Conservation (phyloP, 2,113 vertebrate genomes). For the Percina caprodes region DNA sequence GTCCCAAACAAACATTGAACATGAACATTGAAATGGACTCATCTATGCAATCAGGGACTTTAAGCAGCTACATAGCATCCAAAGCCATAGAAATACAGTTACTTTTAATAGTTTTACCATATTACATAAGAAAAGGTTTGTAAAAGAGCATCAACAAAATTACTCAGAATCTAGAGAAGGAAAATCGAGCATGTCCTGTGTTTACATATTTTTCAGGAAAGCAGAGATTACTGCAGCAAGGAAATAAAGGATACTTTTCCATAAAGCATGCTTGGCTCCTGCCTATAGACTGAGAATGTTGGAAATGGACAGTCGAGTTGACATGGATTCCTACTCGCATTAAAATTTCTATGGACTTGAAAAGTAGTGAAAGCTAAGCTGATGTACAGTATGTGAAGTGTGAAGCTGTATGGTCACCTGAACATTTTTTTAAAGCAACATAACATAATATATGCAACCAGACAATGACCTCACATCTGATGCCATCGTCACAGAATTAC, state of each 20-base stretch:
- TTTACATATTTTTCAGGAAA: slow-evolving; percentile 9
- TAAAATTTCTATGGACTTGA: background rate
- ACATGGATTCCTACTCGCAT: background rate
- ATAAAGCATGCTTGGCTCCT: background rate
- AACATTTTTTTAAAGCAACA: background rate
- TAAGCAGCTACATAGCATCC: background rate
- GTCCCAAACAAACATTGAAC: background rate
- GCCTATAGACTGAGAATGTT: background rate
- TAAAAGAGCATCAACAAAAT: background rate
- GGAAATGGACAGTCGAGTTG: background rate
- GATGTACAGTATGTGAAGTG: background rate
- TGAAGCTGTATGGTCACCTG: background rate
- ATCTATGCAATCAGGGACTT: background rate
- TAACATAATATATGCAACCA: background rate
- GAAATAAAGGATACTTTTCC: background rate
- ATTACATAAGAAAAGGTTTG: slow-evolving; percentile 1
- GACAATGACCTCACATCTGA: background rate
- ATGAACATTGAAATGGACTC: background rate
- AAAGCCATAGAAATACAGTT: background rate
- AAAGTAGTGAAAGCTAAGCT: slow-evolving; percentile 1
- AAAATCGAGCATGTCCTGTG: slow-evolving; percentile 5
- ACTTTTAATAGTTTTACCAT: background rate
- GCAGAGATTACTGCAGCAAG: background rate
- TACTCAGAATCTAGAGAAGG: background rate
- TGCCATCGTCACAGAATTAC: background rate